Conservation (phyloP, 2,797 vertebrate species). For the Thripadectes ignobilis region DNA sequence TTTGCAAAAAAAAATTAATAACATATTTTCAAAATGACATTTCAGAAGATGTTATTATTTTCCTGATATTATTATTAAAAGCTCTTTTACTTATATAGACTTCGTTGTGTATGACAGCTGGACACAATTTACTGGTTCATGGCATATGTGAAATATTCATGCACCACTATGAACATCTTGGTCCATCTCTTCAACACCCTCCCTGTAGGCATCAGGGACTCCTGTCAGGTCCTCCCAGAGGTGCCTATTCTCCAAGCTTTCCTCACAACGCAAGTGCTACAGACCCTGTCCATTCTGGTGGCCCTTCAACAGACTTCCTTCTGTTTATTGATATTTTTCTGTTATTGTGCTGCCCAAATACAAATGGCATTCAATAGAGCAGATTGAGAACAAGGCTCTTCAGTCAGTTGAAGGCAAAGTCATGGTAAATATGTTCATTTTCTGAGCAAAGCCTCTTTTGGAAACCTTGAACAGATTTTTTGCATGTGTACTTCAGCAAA, state of each 20-base stretch:
- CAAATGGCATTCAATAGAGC: background rate
- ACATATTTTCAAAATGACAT: background rate
- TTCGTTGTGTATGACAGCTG: background rate
- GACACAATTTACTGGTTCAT: background rate
- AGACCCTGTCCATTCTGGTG: background rate
- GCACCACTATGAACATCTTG: background rate
- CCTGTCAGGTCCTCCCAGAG: background rate
- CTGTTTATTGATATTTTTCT: background rate
- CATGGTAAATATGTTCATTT: background rate
- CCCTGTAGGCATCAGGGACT: background rate
- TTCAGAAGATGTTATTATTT: background rate
- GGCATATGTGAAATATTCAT: background rate
- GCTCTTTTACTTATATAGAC: fast-evolving
- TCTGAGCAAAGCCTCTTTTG: background rate
- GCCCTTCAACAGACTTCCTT: background rate
- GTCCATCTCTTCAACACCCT: background rate
- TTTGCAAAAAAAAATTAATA: background rate
- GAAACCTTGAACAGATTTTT: background rate
- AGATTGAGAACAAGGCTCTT: background rate
- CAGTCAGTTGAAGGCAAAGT: background rate
- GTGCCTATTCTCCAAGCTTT: background rate
- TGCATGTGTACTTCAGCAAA: background rate
- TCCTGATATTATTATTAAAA: background rate
- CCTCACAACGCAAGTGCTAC: background rate
- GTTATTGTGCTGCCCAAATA: background rate